Base-by-base conservation (phyloP, 2,888 invertebrate species). In the Hemithea aestivaria region DNA sequence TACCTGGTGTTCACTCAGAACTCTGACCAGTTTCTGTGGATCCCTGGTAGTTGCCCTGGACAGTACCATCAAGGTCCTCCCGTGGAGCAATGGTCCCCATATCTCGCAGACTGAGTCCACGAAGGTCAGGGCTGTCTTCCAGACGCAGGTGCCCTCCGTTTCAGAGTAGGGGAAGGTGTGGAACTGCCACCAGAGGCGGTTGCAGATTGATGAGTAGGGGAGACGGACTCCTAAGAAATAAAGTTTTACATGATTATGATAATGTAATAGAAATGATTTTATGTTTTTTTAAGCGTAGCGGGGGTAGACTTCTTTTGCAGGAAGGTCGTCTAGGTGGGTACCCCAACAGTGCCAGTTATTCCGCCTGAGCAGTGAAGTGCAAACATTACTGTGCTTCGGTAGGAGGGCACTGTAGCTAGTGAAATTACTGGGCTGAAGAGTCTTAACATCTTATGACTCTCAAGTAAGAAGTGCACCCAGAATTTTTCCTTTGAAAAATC, bases 101-200 rank as follows among this genome's bases (percentile, higher is more conserved):
- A 97, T 91, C 84, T 97, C 97, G 1, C 93, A 90, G 6, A 96
- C 92, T 0, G 96, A 94, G 70, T 97, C 97, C 2, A 97, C 96
- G 66, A 97, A 97, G 0, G 96, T 96, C 9, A 96, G 78, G 0
- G 96, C 94, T 0, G 97, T 97, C 78, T 97, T 97, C 83, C 96
- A 96, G 0, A 95, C 92, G 56, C 95, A 94, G 2, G 89, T 89
- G 6, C 88, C 87, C 62, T 95, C 94, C 0, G 89, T 87, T 0
- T 80, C 60, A 0, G 88, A 77, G 73, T 91, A 96, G 0, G 96
- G 96, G 64, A 96, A 93, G 0, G 89, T 89, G 8, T 90, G 88
- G 91, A 96, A 96, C 71, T 97, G 97, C 95, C 97, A 97, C 69
- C 91, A 90, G 9, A 97, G 87, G 0, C 97, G 91, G 70, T 97